A percentile compares a stretch with the other conserved stretches of the same genome.
Evolutionary conservation across 2,113 vertebrate genomes (phyloP).

Genomic region (Odontesthes bonariensis): DNA sequence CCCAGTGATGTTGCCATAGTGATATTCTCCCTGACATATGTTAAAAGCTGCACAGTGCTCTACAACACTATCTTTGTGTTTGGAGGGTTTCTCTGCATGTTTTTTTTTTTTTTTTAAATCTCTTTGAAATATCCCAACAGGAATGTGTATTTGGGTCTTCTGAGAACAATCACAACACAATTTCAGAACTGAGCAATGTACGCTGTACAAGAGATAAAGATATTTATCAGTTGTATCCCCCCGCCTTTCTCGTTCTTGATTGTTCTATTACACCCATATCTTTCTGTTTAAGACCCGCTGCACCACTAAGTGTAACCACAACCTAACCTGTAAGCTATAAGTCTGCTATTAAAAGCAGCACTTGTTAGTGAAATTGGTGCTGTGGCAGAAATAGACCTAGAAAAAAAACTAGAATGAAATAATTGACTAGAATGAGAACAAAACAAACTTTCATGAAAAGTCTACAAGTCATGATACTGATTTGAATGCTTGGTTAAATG

Average conservation of each 20-base stretch:
- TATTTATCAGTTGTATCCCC: background rate
- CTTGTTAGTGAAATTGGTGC: conserved; percentile 10
- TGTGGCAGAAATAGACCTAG: background rate
- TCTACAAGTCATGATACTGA: too few relatives aligned
- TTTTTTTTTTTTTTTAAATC: background rate
- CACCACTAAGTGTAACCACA: too few relatives aligned
- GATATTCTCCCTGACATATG: conserved; percentile 62
- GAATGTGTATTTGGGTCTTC: conserved; percentile 3
- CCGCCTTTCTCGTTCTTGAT: background rate
- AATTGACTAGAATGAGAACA: too few relatives aligned
- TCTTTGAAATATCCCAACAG: conserved; percentile 14
- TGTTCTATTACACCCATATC: background rate
- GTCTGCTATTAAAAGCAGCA: conserved; percentile 5
- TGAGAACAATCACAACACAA: background rate
- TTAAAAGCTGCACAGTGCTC: conserved; percentile 48
- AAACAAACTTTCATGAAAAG: too few relatives aligned
- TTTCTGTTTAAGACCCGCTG: too few relatives aligned
- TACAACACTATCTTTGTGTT: conserved; percentile 1
- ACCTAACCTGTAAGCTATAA: background rate
- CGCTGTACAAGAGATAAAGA: background rate
- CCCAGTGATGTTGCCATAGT: conserved; percentile 75
- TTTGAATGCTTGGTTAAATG: too few relatives aligned
- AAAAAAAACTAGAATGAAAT: background rate
- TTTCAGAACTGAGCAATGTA: conserved; percentile 7
- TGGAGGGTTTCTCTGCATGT: background rate